phyloP scores from a whole-genome alignment of 1,140 invertebrate species.

The Ylistrum balloti region DNA sequence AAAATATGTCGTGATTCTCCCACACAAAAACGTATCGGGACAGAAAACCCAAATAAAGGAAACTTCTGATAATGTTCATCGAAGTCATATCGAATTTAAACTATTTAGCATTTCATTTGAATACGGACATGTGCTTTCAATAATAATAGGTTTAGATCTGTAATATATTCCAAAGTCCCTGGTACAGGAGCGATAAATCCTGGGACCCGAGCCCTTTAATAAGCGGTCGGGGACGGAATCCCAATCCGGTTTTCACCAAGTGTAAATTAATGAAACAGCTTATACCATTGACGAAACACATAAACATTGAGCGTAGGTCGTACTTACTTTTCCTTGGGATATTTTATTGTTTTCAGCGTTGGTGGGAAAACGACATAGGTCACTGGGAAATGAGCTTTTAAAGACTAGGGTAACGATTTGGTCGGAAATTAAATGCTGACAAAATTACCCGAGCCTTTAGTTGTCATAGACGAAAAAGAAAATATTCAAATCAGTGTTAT shows the following conservation, averaged over 20 bases:
- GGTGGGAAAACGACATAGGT: conserved; percentile 32
- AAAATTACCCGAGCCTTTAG: neutral
- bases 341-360: conserved; percentile 17
- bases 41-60: neutral
- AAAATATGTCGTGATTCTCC: neutral
- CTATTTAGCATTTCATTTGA: conserved; percentile 28
- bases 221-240: neutral
- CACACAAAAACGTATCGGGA: neutral
- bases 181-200: neutral
- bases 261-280: conserved; percentile 13
- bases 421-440: conserved; percentile 32
- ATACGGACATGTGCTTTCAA: conserved; percentile 26
- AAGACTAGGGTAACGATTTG: conserved; percentile 8
- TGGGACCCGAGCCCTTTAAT: conserved; percentile 13
- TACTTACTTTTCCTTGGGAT: neutral
- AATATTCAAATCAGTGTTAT: conserved; percentile 20
- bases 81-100: conserved; percentile 23
- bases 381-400: neutral
- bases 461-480: conserved; percentile 16
- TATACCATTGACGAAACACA: conserved; percentile 24
- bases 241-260: neutral
- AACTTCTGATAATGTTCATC: neutral
- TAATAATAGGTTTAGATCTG: neutral
- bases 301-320: neutral
- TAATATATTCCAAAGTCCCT: neutral